Evolutionary conservation across 2,888 invertebrate species (phyloP).

Genomic region (Petrolisthes manimaculis): DNA sequence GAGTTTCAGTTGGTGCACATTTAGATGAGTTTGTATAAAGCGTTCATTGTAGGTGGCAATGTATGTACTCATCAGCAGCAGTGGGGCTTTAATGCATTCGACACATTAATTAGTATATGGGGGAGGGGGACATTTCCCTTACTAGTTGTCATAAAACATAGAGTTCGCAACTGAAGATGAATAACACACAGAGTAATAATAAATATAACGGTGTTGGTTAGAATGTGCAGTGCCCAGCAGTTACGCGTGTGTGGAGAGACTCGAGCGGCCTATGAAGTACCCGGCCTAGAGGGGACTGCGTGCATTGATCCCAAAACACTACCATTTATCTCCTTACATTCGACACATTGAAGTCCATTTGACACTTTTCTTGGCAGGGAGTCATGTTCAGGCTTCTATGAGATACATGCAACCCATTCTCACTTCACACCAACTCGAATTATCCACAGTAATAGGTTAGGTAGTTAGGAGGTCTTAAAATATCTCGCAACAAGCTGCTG

Average conservation of each 20-base stretch:
- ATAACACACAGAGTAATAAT: neutral
- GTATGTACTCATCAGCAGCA: no score
- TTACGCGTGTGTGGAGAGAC: constrained; percentile 20
- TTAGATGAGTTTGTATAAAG: no score
- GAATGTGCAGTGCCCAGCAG: neutral
- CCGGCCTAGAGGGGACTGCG: constrained; percentile 46
- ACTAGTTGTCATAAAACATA: no score
- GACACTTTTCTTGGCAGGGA: neutral
- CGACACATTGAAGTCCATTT: neutral
- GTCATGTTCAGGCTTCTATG: neutral
- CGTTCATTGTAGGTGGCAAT: no score
- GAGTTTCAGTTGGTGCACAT: no score
- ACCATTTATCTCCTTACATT: constrained; percentile 17
- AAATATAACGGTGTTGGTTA: neutral
- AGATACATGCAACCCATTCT: neutral
- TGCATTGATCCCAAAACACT: constrained; percentile 41
- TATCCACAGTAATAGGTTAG: neutral
- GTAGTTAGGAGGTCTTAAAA: constrained; percentile 33
- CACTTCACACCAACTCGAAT: neutral
- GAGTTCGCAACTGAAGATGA: neutral
- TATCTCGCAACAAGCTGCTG: constrained; percentile 37
- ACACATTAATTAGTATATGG: no score
- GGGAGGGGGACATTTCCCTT: no score
- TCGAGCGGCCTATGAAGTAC: constrained; percentile 36
- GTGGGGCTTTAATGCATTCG: no score